Evolutionary conservation across 2,888 invertebrate species (phyloP), one percentile per base, ranked within the genome.

Genomic region (Pocota personata): DNA sequence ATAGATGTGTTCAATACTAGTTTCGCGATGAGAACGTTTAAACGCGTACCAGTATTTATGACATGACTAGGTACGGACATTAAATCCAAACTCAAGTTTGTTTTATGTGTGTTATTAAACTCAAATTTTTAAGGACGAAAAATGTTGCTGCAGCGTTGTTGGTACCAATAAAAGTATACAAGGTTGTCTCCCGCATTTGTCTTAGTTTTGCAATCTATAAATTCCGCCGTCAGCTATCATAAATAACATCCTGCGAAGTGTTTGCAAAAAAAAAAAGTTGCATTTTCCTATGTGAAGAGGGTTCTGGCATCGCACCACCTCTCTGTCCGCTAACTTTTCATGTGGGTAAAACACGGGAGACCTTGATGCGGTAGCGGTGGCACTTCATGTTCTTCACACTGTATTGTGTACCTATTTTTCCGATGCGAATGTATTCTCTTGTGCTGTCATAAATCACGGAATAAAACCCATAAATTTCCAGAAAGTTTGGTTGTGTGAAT

Each of bases 381-480:
- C 86, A 86, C 86, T 86, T 82, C 82, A 86, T 86, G 86, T 86
- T 82, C 86, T 82, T 76, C 52, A 82, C 86, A 76, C 71, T 86
- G 86, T 86, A 86, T 86, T 86, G 82, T 82, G 86, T 82, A 84
- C 48, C 72, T 71, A 57, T 84, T 80, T 57, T 72, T 77, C 76
- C 67, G 27, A 82, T 86, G 84, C 66, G 82, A 86, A 77, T 86
- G 82, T 75, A 86, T 82, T 82, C 86, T 71, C 86, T 82, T 77
- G 82, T 86, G 86, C 77, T 86, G 86, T 77, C 86, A 86, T 86
- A 86, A 86, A 86, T 86, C 86, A 86, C 86, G 21, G 52, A 86
- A 86, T 86, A 86, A 86, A 82, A 86, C 72, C 67, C 86, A 86
- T 86, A 86, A 86, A 86, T 86, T 72, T 55, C 8, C 32, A 77